Conservation (phyloP, 2,797 vertebrate species). For the Pipistrellus kuhlii region DNA sequence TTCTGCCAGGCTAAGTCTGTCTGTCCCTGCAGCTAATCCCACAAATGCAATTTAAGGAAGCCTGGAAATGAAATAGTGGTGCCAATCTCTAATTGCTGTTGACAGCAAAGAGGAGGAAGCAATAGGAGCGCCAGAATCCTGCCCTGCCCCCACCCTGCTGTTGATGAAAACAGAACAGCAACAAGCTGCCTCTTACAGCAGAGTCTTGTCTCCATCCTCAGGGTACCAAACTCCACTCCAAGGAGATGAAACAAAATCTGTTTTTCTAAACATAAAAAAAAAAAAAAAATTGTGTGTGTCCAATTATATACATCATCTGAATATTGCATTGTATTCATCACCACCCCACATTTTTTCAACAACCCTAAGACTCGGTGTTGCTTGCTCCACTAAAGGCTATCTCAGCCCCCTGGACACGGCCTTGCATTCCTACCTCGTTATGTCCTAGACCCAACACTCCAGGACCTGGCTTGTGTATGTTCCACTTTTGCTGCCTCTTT, state of each 20-base stretch:
- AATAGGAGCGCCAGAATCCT: not conserved
- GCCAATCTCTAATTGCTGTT: constrained; percentile 18
- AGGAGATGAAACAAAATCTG: constrained; percentile 6
- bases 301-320: not conserved
- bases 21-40: not conserved
- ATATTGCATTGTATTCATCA: not conserved
- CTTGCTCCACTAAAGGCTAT: not conserved
- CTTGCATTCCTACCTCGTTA: not conserved
- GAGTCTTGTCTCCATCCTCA: not conserved
- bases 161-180: not conserved
- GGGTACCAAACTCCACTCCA: constrained; percentile 5
- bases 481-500: not conserved
- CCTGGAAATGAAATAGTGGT: not conserved
- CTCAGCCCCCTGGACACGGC: not conserved
- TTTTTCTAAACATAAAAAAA: constrained; percentile 20
- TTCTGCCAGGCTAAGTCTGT: not conserved
- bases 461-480: not conserved
- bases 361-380: not conserved
- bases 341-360: not conserved
- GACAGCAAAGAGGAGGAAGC: not conserved
- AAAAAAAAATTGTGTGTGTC: not conserved
- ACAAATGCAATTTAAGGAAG: constrained; percentile 42
- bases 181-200: not conserved
- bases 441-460: not conserved
- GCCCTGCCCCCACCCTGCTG: not conserved